A percentile compares a stretch with the other conserved stretches of the same genome.
Conservation (phyloP, 2,888 invertebrate species). For the Byasa hedistus region DNA sequence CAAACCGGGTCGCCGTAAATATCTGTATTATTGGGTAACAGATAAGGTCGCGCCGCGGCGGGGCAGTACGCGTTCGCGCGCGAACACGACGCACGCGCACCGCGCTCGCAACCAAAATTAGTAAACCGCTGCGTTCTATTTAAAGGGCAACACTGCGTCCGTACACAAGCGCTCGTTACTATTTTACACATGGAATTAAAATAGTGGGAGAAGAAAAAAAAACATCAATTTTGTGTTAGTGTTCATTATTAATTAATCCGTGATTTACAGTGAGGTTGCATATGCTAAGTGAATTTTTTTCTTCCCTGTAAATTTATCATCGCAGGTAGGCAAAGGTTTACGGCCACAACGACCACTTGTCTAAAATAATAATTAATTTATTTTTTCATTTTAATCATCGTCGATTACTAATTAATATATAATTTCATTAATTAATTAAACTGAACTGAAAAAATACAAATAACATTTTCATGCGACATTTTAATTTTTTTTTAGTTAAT, state of each 20-base stretch:
- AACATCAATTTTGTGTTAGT: not conserved
- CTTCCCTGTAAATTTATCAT: not conserved
- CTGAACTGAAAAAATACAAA: too few relatives aligned
- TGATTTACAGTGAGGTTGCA: constrained; percentile 26
- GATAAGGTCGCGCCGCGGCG: constrained; percentile 36
- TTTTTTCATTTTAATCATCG: too few relatives aligned
- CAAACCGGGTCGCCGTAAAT: too few relatives aligned
- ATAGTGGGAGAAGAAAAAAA: constrained; percentile 16
- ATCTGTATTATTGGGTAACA: constrained; percentile 34
- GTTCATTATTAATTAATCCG: constrained; percentile 26
- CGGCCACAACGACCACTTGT: too few relatives aligned
- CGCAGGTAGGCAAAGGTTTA: not conserved
- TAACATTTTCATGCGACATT: too few relatives aligned
- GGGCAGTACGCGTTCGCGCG: constrained; percentile 49
- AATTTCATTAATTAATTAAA: too few relatives aligned
- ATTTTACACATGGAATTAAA: constrained; percentile 33
- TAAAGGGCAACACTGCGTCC: constrained; percentile 49
- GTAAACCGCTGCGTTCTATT: constrained; percentile 47
- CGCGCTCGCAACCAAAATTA: constrained; percentile 18
- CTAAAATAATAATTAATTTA: too few relatives aligned
- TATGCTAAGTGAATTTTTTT: not conserved
- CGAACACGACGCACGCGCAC: constrained; percentile 56
- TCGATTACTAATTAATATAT: too few relatives aligned
- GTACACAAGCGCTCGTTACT: constrained; percentile 58
- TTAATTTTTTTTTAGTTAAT: too few relatives aligned